Evolutionary conservation across 2,797 vertebrate genomes (phyloP).

Genomic region (Danio choprae): DNA sequence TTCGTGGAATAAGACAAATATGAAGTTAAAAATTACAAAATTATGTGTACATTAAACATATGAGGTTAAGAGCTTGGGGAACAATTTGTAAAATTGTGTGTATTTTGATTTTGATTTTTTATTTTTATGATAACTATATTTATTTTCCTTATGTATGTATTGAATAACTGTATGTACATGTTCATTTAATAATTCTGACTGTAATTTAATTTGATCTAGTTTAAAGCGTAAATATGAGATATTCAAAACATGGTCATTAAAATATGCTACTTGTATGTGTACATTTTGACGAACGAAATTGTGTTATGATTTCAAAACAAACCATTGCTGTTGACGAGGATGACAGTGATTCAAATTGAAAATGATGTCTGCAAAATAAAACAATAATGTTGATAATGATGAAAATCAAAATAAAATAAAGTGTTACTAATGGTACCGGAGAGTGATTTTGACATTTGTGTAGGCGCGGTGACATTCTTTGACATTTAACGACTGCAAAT

Average conservation of each 20-base stretch:
- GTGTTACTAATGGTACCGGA: slow-evolving; percentile 58
- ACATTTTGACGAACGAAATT: slow-evolving; percentile 78
- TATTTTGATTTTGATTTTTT: slow-evolving; percentile 85
- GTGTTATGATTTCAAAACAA: slow-evolving; percentile 78
- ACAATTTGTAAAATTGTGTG: slow-evolving; percentile 86
- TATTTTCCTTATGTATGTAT: slow-evolving; percentile 84
- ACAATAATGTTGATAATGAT: slow-evolving; percentile 66
- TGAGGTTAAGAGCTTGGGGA: slow-evolving; percentile 73
- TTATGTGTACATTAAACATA: slow-evolving; percentile 77
- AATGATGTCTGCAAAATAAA: slow-evolving; percentile 75
- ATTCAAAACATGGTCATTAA: slow-evolving; percentile 74
- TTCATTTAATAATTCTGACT: slow-evolving; percentile 81
- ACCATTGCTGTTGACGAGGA: slow-evolving; percentile 73
- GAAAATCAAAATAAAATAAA: slow-evolving; percentile 60
- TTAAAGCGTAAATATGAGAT: slow-evolving; percentile 77
- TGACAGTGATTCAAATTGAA: slow-evolving; percentile 72
- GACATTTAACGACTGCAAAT: not conserved
- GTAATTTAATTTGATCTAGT: slow-evolving; percentile 80
- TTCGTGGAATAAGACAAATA: slow-evolving; percentile 75
- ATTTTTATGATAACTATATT: slow-evolving; percentile 83
- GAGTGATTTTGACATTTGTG: slow-evolving; percentile 35
- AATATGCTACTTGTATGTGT: slow-evolving; percentile 81
- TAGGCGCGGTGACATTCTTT: not conserved
- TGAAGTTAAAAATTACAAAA: slow-evolving; percentile 71
- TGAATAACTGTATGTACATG: slow-evolving; percentile 82